Percentiles rank a stretch among this genome's conserved stretches.
Conservation (phyloP, 2,113 vertebrate genomes). For the Prietella phreatophila region DNA sequence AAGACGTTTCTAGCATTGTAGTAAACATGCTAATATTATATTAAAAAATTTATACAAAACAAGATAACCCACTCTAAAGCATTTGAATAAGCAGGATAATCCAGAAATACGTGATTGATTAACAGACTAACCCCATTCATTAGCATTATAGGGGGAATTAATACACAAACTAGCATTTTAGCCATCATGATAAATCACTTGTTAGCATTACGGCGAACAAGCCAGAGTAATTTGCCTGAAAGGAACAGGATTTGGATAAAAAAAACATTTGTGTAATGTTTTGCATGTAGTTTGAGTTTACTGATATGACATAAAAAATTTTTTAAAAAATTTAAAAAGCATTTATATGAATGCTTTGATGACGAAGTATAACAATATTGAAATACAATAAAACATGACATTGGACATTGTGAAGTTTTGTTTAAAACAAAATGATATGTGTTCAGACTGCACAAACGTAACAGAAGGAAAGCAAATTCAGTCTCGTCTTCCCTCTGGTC, state of each 20-base stretch:
- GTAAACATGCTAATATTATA: too few species aligned
- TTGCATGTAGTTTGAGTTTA: too few species aligned
- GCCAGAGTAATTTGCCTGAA: background rate
- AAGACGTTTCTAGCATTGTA: too few species aligned
- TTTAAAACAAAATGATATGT: background rate
- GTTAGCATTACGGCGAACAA: background rate
- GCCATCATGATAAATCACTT: background rate
- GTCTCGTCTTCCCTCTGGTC: conserved; percentile 1
- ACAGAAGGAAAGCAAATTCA: background rate
- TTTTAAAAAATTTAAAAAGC: too few species aligned
- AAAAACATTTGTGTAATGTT: background rate
- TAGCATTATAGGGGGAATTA: background rate
- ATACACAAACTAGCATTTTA: background rate
- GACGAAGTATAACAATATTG: background rate
- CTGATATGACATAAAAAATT: too few species aligned
- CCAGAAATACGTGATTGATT: background rate
- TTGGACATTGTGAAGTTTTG: background rate
- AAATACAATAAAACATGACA: background rate
- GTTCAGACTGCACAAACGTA: background rate
- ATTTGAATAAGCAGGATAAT: background rate
- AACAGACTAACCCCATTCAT: background rate
- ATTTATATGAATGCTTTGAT: background rate
- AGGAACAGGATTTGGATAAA: background rate
- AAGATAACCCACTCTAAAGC: background rate
- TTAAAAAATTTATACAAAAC: too few species aligned